phyloP scores from a whole-genome alignment of 2,888 invertebrate genomes.

The Phorcus lineatus region DNA sequence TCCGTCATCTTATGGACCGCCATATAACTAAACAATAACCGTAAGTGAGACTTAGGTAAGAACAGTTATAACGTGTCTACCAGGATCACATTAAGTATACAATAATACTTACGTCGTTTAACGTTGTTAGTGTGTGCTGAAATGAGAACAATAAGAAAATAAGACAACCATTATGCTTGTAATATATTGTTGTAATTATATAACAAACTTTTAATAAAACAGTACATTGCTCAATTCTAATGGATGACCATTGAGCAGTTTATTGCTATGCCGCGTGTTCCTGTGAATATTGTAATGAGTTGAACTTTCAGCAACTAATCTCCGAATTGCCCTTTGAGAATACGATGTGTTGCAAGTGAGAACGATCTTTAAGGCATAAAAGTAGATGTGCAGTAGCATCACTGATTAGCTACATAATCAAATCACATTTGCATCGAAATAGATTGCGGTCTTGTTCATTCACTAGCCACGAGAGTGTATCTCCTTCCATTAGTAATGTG shows the following conservation, averaged over 20 bases:
- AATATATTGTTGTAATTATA: background rate
- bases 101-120: conserved; percentile 37
- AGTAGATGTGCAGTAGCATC: background rate
- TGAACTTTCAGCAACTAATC: too few relatives aligned
- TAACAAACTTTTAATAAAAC: too few relatives aligned
- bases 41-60: too few relatives aligned
- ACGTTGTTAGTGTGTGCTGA: conserved; percentile 44
- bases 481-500: too few relatives aligned
- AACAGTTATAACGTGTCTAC: background rate
- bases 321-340: background rate
- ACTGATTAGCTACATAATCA: too few relatives aligned
- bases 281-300: background rate
- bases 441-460: too few relatives aligned
- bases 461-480: too few relatives aligned
- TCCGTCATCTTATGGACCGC: background rate
- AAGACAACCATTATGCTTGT: background rate
- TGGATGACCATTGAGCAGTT: too few relatives aligned
- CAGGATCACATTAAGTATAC: background rate
- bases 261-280: too few relatives aligned
- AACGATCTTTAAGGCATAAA: background rate
- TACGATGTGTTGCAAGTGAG: background rate
- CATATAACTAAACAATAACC: too few relatives aligned
- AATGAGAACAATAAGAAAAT: conserved; percentile 25
- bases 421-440: too few relatives aligned
- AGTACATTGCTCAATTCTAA: too few relatives aligned